Evolutionary conservation across 1,140 invertebrate species (phyloP), one percentile per base, ranked within the genome.

Genomic region (Hydropsyche tenuis): DNA sequence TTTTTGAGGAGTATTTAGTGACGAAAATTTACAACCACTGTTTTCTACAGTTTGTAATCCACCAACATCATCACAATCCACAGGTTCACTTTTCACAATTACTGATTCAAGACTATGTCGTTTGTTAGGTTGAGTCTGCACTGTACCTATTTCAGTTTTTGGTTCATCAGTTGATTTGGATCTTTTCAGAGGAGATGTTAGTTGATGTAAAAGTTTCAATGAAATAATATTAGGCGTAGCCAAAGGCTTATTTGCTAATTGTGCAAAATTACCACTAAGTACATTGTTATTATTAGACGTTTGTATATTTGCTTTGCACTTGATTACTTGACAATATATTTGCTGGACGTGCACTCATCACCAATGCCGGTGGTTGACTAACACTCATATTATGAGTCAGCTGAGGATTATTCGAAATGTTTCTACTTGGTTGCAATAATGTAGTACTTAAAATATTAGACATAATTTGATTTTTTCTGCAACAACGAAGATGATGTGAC

Each of bases 91-190:
- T 80, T 86, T 87, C 16, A 85, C 84, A 69, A 83, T 83, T 3
- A 85, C 81, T 0, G 84, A 82, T 78, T 88, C 86, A 22, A 86
- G 81, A 71, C 85, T 86, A 74, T 85, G 83, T 42, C 84, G 79
- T 68, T 86, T 86, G 5, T 83, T 83, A 0, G 82, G 82, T 71
- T 84, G 83, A 53, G 85, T 86, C 43, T 85, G 83, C 20, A 82
- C 84, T 14, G 84, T 81, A 56, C 82, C 82, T 20, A 84, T 79
- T 77, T 86, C 84, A 78, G 80, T 84, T 73, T 85, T 85, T 9
- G 84, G 84, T 77, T 87, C 86, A 79, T 86, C 86, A 0, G 84
- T 85, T 5, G 85, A 86, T 77, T 85, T 86, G 12, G 85, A 86
- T 73, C 85, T 79, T 79, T 86, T 85, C 20, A 86, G 74, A n/a